These are phyloP conservation scores for Cheiracanthium punctorium DNA, from an alignment of 2,888 invertebrate species.

Conservation along the genomic window DNA sequence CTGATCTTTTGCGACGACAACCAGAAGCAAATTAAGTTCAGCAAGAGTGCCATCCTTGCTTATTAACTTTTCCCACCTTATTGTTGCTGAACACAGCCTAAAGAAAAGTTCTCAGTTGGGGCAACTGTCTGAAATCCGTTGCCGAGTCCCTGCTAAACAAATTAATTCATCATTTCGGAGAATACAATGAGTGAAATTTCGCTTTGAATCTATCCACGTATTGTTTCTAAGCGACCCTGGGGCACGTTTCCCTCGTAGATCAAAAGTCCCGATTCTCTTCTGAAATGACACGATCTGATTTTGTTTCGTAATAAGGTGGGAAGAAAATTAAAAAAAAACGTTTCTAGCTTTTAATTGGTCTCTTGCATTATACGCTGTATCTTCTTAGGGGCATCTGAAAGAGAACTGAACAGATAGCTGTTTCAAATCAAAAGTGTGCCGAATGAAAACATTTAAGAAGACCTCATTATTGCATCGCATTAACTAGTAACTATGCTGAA, in stretches of 20 bases:
- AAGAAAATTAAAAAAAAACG: too few species aligned
- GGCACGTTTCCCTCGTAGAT: neutral
- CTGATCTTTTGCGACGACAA: constrained; percentile 15
- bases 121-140: constrained; percentile 22
- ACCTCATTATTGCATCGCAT: too few species aligned
- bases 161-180: constrained; percentile 59
- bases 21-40: constrained; percentile 13
- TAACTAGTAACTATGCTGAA: too few species aligned
- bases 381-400: too few species aligned
- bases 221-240: neutral
- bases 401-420: too few species aligned
- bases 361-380: too few species aligned
- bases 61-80: neutral
- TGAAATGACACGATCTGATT: too few species aligned
- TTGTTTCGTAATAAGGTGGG: too few species aligned
- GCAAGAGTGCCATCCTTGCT: neutral
- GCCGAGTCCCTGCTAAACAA: constrained; percentile 49
- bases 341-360: constrained; percentile 13
- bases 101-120: neutral
- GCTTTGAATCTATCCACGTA: neutral
- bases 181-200: constrained; percentile 56
- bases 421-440: too few species aligned
- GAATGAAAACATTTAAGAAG: too few species aligned
- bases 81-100: neutral
- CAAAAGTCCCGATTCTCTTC: neutral